These are phyloP conservation scores for Calliphora vicina DNA, from an alignment of 1,140 invertebrate genomes.

Conservation along the genomic window DNA sequence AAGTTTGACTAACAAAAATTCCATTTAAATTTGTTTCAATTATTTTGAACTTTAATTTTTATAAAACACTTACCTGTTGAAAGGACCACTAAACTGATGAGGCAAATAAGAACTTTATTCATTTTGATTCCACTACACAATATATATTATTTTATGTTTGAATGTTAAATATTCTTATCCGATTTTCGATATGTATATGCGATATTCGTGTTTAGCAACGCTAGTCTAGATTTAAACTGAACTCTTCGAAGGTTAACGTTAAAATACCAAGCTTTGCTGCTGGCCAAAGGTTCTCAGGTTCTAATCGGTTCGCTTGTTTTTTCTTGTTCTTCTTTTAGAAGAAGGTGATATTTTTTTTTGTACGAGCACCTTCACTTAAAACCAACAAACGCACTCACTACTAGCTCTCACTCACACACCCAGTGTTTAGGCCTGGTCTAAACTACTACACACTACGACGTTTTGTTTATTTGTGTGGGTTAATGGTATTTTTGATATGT, in stretches of 20 bases:
- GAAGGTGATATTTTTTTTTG: background rate
- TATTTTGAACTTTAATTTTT: too few species aligned
- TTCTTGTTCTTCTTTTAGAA: background rate
- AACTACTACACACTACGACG: background rate
- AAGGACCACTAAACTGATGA: conserved; percentile 18
- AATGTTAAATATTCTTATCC: conserved; percentile 14
- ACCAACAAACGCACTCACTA: background rate
- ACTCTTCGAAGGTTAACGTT: conserved; percentile 2
- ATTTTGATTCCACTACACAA: conserved; percentile 6
- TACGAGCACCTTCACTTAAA: background rate
- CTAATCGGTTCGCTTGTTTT: background rate
- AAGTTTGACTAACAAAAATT: too few species aligned
- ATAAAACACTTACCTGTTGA: conserved; percentile 2
- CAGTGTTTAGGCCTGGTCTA: background rate
- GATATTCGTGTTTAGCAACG: conserved; percentile 7
- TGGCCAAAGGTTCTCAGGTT: background rate
- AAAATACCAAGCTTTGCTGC: conserved; percentile 18
- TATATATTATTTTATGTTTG: background rate
- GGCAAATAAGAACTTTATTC: conserved; percentile 18
- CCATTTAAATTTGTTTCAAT: too few species aligned
- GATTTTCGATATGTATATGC: background rate
- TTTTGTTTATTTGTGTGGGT: background rate
- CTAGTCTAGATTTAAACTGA: conserved; percentile 24
- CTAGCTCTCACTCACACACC: background rate
- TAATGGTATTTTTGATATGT: background rate